A percentile compares a stretch with the other conserved stretches of the same genome.
phyloP scores from a whole-genome alignment of 2,888 invertebrate genomes.

The Nomada fucata region DNA sequence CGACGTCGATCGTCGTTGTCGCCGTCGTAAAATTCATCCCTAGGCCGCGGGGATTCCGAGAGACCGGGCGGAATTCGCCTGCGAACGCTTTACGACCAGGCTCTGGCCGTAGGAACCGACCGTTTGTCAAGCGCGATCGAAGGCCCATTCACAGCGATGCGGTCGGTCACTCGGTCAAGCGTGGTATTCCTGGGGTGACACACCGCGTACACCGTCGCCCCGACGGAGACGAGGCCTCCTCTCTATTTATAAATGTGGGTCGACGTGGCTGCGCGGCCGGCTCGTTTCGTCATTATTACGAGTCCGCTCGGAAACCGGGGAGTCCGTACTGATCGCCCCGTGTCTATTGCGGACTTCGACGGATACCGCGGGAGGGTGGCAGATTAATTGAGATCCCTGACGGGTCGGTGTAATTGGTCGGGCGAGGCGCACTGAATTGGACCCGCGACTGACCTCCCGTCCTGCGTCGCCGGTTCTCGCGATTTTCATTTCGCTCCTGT shows the following conservation, averaged over 20 bases:
- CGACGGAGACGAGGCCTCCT: constrained; percentile 70
- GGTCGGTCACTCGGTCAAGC: constrained; percentile 71
- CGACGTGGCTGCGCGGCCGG: constrained; percentile 69
- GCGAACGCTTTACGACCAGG: constrained; percentile 31
- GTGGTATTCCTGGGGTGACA: constrained; percentile 73
- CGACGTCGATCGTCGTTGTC: constrained; percentile 5
- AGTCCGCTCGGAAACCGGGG: constrained; percentile 52
- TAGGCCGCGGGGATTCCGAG: neutral
- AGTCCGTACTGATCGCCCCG: neutral
- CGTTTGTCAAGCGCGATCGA: constrained; percentile 26
- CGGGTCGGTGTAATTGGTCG: constrained; percentile 43
- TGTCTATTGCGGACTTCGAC: constrained; percentile 11
- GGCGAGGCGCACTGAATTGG: constrained; percentile 28
- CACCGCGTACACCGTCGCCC: constrained; percentile 68
- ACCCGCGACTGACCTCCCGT: neutral
- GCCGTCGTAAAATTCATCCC: constrained; percentile 19
- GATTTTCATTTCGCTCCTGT: too few species aligned
- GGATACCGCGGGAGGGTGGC: constrained; percentile 16
- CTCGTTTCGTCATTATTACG: constrained; percentile 72
- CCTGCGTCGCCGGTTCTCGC: neutral
- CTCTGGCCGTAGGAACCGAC: neutral
- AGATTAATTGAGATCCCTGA: constrained; percentile 51
- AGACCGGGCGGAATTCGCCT: too few species aligned
- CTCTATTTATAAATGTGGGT: constrained; percentile 80
- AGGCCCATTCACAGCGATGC: constrained; percentile 65